Percentiles rank a stretch among this genome's conserved stretches.
Evolutionary conservation across 2,113 vertebrate species (phyloP).

Genomic region (Pangasianodon gigas): DNA sequence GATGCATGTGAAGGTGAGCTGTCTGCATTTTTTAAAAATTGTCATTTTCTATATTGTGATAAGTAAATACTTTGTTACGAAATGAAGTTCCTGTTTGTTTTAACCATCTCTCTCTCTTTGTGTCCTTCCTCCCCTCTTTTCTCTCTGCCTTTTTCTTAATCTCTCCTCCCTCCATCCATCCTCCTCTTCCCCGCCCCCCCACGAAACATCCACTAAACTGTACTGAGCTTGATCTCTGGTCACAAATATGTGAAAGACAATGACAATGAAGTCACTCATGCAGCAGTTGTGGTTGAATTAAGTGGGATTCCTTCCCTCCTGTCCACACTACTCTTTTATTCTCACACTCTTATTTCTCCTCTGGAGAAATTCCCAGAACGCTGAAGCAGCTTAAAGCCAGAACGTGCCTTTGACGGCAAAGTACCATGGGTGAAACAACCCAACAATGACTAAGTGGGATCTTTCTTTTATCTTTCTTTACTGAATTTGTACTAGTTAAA

Average conservation of each 20-base stretch:
- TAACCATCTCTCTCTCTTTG: slow-evolving; percentile 2
- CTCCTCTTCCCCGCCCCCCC: neutral
- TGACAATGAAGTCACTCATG: neutral
- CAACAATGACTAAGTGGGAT: neutral
- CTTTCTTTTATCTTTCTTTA: neutral
- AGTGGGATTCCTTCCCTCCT: neutral
- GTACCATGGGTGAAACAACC: neutral
- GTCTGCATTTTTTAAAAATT: neutral
- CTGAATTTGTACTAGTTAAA: neutral
- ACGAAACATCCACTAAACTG: slow-evolving; percentile 5
- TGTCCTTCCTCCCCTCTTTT: neutral
- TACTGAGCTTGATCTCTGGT: neutral
- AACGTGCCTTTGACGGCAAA: neutral
- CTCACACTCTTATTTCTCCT: too few species aligned
- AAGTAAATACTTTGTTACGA: neutral
- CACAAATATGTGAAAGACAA: neutral
- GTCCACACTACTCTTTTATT: neutral
- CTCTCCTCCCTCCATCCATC: neutral
- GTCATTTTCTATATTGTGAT: neutral
- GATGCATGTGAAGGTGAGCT: neutral
- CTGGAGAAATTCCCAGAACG: neutral
- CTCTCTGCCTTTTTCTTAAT: too few species aligned
- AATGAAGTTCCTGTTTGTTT: neutral
- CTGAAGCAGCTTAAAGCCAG: too few species aligned
- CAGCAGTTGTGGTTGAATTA: neutral